These are phyloP conservation scores for Pogonomyrmex californicus DNA, from an alignment of 1,140 invertebrate genomes.

Conservation along the genomic window DNA sequence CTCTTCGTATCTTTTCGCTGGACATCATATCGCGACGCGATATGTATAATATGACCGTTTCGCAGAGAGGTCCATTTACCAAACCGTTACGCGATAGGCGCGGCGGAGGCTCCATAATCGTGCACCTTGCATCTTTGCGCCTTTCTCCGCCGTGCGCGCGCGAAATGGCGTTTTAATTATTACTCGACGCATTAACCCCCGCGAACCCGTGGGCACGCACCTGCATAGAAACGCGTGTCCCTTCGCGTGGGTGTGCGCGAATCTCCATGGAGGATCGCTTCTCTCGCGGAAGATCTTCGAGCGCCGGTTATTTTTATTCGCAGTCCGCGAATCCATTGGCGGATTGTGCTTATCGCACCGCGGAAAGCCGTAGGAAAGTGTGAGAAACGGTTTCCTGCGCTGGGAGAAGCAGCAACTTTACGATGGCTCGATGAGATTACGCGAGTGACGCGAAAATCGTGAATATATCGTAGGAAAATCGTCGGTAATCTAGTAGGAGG, in stretches of 20 bases:
- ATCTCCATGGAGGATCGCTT: constrained; percentile 44
- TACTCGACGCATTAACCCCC: constrained; percentile 76
- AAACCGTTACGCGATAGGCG: constrained; percentile 74
- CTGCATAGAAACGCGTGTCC: constrained; percentile 66
- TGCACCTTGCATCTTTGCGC: constrained; percentile 47
- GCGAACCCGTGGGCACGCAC: constrained; percentile 71
- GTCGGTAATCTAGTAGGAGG: constrained; percentile 8
- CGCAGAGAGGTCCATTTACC: constrained; percentile 65
- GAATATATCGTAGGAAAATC: constrained; percentile 13
- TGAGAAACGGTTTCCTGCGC: constrained; percentile 54
- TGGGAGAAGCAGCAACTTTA: constrained; percentile 28
- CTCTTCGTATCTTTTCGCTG: not conserved
- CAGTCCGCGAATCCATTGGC: constrained; percentile 7
- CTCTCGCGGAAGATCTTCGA: constrained; percentile 34
- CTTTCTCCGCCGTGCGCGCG: constrained; percentile 65
- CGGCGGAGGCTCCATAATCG: constrained; percentile 71
- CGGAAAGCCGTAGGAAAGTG: constrained; percentile 31
- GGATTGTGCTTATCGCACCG: not conserved
- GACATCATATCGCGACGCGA: not conserved
- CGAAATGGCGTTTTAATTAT: constrained; percentile 79
- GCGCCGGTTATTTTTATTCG: constrained; percentile 34
- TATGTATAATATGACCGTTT: constrained; percentile 48
- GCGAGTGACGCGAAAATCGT: constrained; percentile 39
- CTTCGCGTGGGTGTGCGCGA: constrained; percentile 67
- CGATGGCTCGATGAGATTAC: constrained; percentile 33